These are phyloP conservation scores for Orycteropus afer DNA, from an alignment of 2,113 vertebrate genomes.

Conservation along the genomic window DNA sequence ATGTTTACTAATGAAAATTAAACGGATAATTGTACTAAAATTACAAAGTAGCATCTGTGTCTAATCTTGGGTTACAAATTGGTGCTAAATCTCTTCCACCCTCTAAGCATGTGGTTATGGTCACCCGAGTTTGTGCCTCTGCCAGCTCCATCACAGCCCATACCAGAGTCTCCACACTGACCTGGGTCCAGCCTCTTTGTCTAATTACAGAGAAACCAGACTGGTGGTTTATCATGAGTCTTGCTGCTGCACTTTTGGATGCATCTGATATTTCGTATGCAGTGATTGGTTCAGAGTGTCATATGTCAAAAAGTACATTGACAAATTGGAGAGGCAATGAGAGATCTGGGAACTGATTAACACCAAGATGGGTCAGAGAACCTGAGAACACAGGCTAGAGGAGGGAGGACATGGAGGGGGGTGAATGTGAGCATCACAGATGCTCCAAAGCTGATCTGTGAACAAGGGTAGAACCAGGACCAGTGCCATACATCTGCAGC, in stretches of 20 bases:
- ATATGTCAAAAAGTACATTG: background rate
- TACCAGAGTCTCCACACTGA: background rate
- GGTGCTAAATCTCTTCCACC: background rate
- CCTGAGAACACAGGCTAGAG: background rate
- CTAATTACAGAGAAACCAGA: background rate
- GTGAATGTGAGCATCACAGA: accelerated
- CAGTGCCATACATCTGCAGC: background rate
- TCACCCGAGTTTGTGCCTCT: background rate
- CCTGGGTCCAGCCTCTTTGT: background rate
- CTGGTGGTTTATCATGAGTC: background rate
- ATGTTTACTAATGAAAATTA: conserved; percentile 15
- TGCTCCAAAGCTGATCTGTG: background rate
- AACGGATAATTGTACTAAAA: background rate
- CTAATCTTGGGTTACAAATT: background rate
- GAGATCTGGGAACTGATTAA: background rate
- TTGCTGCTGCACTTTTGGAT: background rate
- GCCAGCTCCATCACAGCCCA: background rate
- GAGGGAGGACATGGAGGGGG: background rate
- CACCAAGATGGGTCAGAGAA: background rate
- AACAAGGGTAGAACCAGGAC: background rate
- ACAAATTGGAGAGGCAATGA: conserved; percentile 4
- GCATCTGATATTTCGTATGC: background rate
- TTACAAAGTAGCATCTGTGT: background rate
- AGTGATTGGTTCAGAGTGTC: conserved; percentile 14
- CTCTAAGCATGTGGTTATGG: background rate